Evolutionary conservation across 2,888 invertebrate genomes (phyloP).

Genomic region (Apantesis nais): DNA sequence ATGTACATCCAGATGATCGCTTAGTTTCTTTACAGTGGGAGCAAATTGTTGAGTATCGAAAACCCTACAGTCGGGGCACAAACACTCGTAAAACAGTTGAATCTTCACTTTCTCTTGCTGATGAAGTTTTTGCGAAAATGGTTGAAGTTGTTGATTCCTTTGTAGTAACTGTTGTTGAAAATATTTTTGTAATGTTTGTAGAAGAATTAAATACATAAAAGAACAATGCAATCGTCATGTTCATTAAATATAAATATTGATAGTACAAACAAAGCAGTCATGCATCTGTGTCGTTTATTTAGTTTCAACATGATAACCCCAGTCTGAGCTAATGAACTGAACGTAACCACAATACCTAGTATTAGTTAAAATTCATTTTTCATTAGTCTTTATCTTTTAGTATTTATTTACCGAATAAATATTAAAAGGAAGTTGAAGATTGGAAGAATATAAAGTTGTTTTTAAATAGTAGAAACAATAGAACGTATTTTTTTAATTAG

Average conservation of each 20-base stretch:
- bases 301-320: background rate
- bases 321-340: background rate
- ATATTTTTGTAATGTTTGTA: background rate
- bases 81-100: slow-evolving; percentile 89
- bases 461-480: background rate
- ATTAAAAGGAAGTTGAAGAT: no score
- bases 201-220: slow-evolving; percentile 1
- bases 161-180: background rate
- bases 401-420: no score
- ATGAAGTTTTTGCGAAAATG: background rate
- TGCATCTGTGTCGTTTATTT: background rate
- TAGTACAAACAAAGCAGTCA: background rate
- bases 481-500: background rate
- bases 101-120: slow-evolving; percentile 42
- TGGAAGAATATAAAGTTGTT: no score
- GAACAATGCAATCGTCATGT: background rate
- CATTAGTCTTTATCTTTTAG: no score
- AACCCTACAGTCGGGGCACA: slow-evolving; percentile 90
- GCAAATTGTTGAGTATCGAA: slow-evolving; percentile 88
- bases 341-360: background rate
- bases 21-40: slow-evolving; percentile 85
- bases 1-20: slow-evolving; percentile 85
- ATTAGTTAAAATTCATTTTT: background rate
- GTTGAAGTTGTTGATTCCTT: background rate
- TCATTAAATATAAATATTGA: slow-evolving; percentile 8